These are phyloP conservation scores for Morbakka virulenta DNA, from an alignment of 30 jellyfish, hydroid and myxozoan species.

Conservation along the genomic window DNA sequence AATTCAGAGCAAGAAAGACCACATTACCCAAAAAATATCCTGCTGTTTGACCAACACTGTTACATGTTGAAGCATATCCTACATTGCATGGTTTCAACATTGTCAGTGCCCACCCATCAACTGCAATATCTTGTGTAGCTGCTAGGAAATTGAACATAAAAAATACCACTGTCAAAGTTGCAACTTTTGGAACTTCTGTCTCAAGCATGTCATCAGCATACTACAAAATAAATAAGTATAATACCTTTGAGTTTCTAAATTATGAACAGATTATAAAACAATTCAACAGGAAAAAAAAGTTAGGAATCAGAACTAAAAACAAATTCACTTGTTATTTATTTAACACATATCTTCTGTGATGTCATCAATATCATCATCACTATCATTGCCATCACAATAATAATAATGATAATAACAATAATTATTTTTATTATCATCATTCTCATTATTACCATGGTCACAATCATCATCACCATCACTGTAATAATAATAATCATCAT, in stretches of 20 bases:
- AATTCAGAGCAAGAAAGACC: constrained; percentile 83
- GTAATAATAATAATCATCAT: too few species aligned
- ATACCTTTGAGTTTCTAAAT: background rate
- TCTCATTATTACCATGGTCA: too few species aligned
- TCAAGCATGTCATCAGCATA: constrained; percentile 56
- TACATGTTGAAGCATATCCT: constrained; percentile 98
- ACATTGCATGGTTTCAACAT: constrained; percentile 72
- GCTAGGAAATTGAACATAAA: constrained; percentile 88
- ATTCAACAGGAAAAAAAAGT: too few species aligned
- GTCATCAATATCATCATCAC: too few species aligned
- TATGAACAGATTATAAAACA: too few species aligned
- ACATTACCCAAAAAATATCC: constrained; percentile 96
- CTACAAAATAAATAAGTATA: constrained; percentile 16
- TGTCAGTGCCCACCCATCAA: constrained; percentile 99
- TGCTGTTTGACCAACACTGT: constrained; percentile 99
- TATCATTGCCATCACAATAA: too few species aligned
- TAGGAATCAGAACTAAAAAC: too few species aligned
- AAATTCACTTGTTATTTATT: too few species aligned
- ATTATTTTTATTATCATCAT: too few species aligned
- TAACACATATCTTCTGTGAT: too few species aligned
- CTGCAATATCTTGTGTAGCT: constrained; percentile 99
- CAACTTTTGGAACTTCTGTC: constrained; percentile 83
- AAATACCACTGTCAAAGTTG: constrained; percentile 63
- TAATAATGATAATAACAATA: too few species aligned
- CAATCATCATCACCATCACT: too few species aligned